Evolutionary conservation across 2,797 vertebrate species (phyloP), one percentile per base, ranked within the genome.

Genomic region (Helicolenus hilgendorfi): DNA sequence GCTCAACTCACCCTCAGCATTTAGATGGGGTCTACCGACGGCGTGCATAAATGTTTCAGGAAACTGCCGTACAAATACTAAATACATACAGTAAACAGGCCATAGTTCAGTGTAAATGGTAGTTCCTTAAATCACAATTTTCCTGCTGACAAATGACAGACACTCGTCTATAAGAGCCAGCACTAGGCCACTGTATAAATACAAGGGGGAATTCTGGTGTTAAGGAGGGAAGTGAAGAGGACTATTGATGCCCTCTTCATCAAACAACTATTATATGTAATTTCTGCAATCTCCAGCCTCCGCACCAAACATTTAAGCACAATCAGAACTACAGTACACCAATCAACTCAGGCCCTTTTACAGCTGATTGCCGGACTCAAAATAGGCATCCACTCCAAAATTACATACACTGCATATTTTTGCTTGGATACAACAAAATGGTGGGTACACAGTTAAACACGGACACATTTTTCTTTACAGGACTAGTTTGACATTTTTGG

Each of bases 1-100:
- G 74, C 82, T 90, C 59, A 76, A 49, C 29, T 84, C 41, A 55
- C 56, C 29, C 76, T 78, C 76, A 38, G 81, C 72, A 77, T 80
- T 87, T 49, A 53, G 72, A 75, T 77, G 6, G 18, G 13, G 11
- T 60, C 81, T 3, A 33, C 60, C 11, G 58, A 74, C 22, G 7
- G 3, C 26, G 56, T 70, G 31, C 75, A 72, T 58, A 26, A 72
- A 59, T 70, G 72, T 85, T 78, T 69, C n/a, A 75, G 68, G 53
- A 69, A 70, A 67, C 70, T 59, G 24, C 69, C 60, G 72, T 81
- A 72, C 80, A 68, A 24, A 20, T 78, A 11, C n/a, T 67, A 27
- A 76, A 62, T 33, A 58, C 45, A 84, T 22, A 7, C 36, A 38
- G 71, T 64, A 53, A 87, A 81, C 65, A 80, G 41, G 24, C 18